Evolutionary conservation across 2,113 vertebrate genomes (phyloP).

Genomic region (Takifugu bimaculatus): DNA sequence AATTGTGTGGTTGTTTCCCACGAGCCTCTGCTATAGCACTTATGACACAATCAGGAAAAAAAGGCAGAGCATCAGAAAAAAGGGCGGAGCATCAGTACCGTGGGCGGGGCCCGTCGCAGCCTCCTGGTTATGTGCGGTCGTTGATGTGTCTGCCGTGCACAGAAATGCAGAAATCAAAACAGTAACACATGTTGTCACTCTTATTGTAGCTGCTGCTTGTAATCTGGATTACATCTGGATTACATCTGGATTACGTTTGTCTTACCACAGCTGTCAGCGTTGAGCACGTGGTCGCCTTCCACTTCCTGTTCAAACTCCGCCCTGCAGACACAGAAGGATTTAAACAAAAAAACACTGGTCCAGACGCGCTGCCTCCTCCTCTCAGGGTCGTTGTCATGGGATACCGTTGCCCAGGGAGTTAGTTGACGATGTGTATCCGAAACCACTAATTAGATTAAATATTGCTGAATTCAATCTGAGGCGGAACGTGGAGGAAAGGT

Average conservation of each 20-base stretch:
- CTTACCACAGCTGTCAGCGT: conserved; percentile 50
- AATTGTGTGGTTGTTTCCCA: no score
- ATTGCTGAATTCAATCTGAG: no score
- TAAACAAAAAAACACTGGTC: background rate
- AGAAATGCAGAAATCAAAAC: background rate
- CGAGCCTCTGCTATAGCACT: no score
- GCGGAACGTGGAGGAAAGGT: no score
- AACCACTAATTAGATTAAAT: conserved; percentile 13
- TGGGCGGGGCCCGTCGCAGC: conserved; percentile 49
- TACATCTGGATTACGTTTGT: background rate
- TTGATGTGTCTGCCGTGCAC: conserved; percentile 36
- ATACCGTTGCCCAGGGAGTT: conserved; percentile 5
- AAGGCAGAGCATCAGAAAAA: no score
- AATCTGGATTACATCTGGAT: no score
- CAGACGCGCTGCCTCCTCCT: background rate
- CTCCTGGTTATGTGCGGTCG: conserved; percentile 50
- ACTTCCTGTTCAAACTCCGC: conserved; percentile 64
- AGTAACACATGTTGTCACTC: no score
- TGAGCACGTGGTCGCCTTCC: conserved; percentile 43
- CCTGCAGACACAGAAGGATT: conserved; percentile 27
- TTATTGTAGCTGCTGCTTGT: no score
- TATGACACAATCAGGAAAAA: no score
- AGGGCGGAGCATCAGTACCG: conserved; percentile 33
- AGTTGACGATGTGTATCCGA: conserved; percentile 6
- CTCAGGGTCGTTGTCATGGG: background rate